These are phyloP conservation scores for Hymenopus coronatus DNA, from an alignment of 2,888 invertebrate genomes.

Conservation along the genomic window DNA sequence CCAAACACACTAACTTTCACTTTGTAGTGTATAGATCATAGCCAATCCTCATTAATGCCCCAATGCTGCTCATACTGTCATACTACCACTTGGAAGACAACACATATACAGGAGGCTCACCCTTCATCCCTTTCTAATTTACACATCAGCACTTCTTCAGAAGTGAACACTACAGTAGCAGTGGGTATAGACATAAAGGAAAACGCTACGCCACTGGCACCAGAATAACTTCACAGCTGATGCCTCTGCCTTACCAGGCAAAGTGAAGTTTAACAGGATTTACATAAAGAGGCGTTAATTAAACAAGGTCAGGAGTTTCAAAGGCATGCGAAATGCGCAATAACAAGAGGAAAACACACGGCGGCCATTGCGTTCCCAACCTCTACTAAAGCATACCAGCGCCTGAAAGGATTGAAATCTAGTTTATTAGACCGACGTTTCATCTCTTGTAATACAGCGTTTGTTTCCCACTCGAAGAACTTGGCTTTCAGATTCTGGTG, in stretches of 20 bases:
- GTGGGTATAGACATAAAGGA: too few species aligned
- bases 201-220: neutral
- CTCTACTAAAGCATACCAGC: neutral
- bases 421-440: neutral
- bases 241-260: neutral
- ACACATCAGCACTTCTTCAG: too few species aligned
- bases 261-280: neutral
- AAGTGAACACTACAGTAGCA: too few species aligned
- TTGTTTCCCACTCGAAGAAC: too few species aligned
- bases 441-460: neutral
- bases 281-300: neutral
- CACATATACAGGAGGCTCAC: too few species aligned
- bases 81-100: too few species aligned
- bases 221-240: neutral
- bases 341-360: neutral
- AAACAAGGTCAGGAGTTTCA: neutral
- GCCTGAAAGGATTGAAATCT: neutral
- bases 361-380: neutral
- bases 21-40: too few species aligned
- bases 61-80: too few species aligned
- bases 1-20: too few species aligned
- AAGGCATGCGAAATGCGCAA: neutral
- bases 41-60: too few species aligned
- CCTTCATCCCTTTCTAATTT: too few species aligned
- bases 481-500: too few species aligned